Base-by-base conservation (phyloP, 1,140 invertebrate species). In the Xylocopa sonorina region DNA sequence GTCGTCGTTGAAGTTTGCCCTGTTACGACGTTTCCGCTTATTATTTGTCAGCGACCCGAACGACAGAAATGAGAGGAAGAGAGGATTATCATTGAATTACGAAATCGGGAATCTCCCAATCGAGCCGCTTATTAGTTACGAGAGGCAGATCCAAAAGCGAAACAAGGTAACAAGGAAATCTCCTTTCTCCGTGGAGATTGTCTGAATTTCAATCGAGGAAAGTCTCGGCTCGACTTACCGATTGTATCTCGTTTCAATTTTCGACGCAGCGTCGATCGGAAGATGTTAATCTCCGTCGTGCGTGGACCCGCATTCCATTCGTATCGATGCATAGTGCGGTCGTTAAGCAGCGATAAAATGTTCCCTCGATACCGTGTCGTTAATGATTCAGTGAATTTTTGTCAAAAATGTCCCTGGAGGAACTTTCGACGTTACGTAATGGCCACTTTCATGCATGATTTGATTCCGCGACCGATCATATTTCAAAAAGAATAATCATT, bases 11-110 rank as follows among this genome's bases (percentile, higher is more conserved):
- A 21, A 51, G 55, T 81, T 78, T 46, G 75, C 64, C 18, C 53
- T 32, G 27, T 63, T 55, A 32, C 24, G 74, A 75, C 79, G 46
- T 82, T 85, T 85, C 84, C 83, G 82, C 72, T 72, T 34, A 43
- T 81, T 84, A 71, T 53, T 58, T 51, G 72, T 68, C 83, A 50
- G 64, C 43, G 46, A 55, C 6, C 18, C 43, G 16, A 64, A 73
- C 46, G 50, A 74, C 78, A 78, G 55, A 58, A 68, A 60, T 38
- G 29, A 68, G 27, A 75, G 32, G 27, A 64, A 32, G 46, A 46
- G n/a, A 21, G 29, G 62, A 74, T 78, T 67, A 78, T 78, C 78
- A 73, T 71, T 53, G 24, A n/a, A 46, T 62, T 43, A 67, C 46
- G 48, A 83, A 55, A 67, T 10, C 18, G 50, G 14, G 16, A 58